phyloP scores from a whole-genome alignment of 2,113 vertebrate genomes.

The Lichenostomus cassidix region DNA sequence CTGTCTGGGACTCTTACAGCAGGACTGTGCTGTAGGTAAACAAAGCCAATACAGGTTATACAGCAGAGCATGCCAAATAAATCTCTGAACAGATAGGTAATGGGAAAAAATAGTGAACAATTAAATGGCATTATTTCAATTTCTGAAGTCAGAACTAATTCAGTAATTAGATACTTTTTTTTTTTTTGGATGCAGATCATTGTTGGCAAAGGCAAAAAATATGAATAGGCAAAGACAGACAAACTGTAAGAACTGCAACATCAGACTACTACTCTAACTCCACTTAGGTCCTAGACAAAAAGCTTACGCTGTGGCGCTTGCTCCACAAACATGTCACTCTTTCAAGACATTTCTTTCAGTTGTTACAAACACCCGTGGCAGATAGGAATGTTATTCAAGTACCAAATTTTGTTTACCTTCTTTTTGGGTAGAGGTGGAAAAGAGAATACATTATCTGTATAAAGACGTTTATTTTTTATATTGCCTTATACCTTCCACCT shows the following conservation, averaged over 20 bases:
- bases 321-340: neutral
- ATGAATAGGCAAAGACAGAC: fast-evolving
- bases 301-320: neutral
- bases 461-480: neutral
- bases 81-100: neutral
- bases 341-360: neutral
- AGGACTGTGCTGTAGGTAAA: neutral
- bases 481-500: neutral
- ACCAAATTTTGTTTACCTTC: neutral
- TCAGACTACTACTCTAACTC: neutral
- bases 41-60: neutral
- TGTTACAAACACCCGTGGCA: neutral
- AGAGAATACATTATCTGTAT: neutral
- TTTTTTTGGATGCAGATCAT: neutral
- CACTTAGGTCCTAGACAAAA: neutral
- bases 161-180: neutral
- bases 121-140: neutral
- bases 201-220: neutral
- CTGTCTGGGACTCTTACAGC: neutral
- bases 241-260: neutral
- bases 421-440: neutral
- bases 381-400: neutral
- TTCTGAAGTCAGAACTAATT: neutral
- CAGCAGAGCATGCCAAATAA: neutral
- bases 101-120: neutral